phyloP scores from a whole-genome alignment of 2,797 vertebrate species.

The Anguilla anguilla region DNA sequence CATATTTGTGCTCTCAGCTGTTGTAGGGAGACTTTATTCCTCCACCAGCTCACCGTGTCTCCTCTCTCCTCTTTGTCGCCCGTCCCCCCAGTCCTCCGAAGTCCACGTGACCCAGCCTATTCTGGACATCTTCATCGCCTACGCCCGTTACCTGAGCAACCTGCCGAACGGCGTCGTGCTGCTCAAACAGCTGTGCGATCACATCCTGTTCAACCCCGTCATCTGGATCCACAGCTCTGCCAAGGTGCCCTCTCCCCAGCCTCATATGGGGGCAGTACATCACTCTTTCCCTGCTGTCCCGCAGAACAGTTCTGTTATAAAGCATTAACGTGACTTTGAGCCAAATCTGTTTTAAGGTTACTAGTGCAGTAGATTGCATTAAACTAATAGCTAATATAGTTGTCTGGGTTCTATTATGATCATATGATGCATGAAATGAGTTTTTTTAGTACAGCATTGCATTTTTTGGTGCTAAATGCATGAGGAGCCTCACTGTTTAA shows the following conservation, averaged over 20 bases:
- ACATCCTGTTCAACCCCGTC: slow-evolving; percentile 94
- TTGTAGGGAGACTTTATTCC: neutral
- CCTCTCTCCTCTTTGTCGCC: neutral
- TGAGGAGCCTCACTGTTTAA: neutral
- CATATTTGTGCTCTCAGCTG: neutral
- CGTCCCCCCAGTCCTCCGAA: slow-evolving; percentile 86
- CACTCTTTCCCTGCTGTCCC: neutral
- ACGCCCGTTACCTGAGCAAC: slow-evolving; percentile 94
- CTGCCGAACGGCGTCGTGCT: slow-evolving; percentile 88
- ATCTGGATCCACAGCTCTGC: slow-evolving; percentile 97
- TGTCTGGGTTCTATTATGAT: neutral
- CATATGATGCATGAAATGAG: neutral
- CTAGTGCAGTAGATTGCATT: neutral
- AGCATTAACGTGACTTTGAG: neutral
- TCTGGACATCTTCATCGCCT: slow-evolving; percentile 92
- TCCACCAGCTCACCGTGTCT: neutral
- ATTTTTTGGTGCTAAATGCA: neutral
- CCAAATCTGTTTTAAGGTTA: neutral
- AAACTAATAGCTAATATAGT: neutral
- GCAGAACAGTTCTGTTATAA: neutral
- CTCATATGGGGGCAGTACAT: neutral
- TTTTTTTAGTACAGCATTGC: neutral
- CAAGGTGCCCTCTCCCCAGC: slow-evolving; percentile 75
- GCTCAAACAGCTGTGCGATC: slow-evolving; percentile 96
- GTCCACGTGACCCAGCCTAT: slow-evolving; percentile 86